phyloP scores from a whole-genome alignment of 2,797 vertebrate species.

The Pangasius macronema region DNA sequence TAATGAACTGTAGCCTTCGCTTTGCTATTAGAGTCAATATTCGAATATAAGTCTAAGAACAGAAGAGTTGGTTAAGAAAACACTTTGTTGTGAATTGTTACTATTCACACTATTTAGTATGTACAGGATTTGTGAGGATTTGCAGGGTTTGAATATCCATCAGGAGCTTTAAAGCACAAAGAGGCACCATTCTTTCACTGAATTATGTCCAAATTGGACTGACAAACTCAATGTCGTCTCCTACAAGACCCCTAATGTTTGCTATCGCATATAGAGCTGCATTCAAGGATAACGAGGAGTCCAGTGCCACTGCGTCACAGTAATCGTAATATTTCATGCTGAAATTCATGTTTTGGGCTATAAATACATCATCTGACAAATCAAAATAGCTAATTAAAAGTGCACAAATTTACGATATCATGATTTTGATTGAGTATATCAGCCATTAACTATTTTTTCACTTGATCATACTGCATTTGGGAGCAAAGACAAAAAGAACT shows the following conservation, averaged over 20 bases:
- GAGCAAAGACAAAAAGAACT: neutral
- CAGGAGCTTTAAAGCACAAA: neutral
- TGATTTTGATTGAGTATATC: neutral
- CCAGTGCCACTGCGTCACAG: neutral
- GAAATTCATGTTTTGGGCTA: neutral
- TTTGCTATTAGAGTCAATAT: neutral
- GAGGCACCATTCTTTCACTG: neutral
- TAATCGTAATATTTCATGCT: neutral
- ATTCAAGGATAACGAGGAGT: neutral
- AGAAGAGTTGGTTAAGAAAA: neutral
- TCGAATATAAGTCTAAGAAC: neutral
- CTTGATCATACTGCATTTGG: no score
- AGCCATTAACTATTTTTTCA: neutral
- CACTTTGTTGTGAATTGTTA: neutral
- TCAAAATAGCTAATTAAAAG: no score
- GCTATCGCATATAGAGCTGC: neutral
- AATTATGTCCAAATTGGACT: neutral
- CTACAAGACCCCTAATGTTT: neutral
- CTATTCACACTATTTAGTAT: neutral
- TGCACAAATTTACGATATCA: no score
- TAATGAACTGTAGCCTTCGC: neutral
- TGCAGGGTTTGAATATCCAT: neutral
- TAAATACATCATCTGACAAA: neutral
- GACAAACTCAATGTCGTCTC: constrained; percentile 1
- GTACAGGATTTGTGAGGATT: neutral